Evolutionary conservation across 2,113 vertebrate species (phyloP), one percentile per base, ranked within the genome.

Genomic region (Oryzias woworae): DNA sequence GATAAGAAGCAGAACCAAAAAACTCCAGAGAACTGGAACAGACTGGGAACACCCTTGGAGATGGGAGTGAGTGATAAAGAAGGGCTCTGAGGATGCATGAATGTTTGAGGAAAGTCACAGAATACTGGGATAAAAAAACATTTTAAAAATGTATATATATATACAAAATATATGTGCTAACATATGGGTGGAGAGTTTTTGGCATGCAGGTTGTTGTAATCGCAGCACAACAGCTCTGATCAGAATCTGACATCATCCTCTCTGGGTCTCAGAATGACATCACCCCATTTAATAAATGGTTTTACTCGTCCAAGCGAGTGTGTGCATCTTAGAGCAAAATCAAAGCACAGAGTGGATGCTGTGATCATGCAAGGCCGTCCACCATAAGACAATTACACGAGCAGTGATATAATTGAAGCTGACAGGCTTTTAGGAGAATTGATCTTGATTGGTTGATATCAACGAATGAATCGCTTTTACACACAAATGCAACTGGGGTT

Each of bases 161-260:
- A 36, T 3, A 20, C 20, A 20, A 20, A 20, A 20, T 36, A 36
- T 12, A 36, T 10, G 31, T 2, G 31, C 7, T 10, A 36, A 36
- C 31, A 8, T 36, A 36, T 36, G 31, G 2, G 7, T 36, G 31
- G 7, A 36, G 7, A 10, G 10, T 36, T 12, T 36, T 10, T 36
- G 36, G 36, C 2, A 36, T 10, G 10, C 36, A 36, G 36, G 36
- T 36, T 36, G 36, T 36, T 36, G 8, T 36, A 36, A 36, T 12
- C 1, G 66, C 71, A 66, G 66, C 69, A 61, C 0, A 0, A 59
- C n/a, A 41, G 36, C 24, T 45, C 66, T 71, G 23, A 66, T 80
- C 54, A n/a, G 73, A 88, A 79, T 86, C 90, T 91, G 90, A 92
- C 90, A 90, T 92, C 87, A 88, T 84, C 82, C 81, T 69, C 64